phyloP scores from a whole-genome alignment of 23 tunicate species.

The Halocynthia roretzi region DNA sequence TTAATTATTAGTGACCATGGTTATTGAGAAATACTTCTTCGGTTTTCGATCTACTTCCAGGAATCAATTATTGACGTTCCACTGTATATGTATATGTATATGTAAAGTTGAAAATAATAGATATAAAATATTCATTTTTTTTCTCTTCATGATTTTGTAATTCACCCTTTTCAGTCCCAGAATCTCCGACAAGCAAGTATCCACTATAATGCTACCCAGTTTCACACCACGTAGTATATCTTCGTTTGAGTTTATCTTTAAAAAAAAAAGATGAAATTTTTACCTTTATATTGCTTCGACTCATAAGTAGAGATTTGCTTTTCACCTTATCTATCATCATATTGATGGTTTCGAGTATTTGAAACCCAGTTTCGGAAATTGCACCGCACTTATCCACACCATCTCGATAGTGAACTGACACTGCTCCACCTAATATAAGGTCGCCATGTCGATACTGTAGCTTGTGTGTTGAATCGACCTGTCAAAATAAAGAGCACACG shows the following conservation, averaged over 20 bases:
- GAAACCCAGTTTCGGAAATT: constrained; percentile 18
- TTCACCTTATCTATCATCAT: constrained; percentile 39
- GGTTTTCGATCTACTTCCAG: too few relatives aligned
- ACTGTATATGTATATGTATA: too few relatives aligned
- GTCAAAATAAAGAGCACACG: too few relatives aligned
- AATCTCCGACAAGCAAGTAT: constrained; percentile 43
- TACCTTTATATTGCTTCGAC: too few relatives aligned
- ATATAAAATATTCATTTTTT: too few relatives aligned
- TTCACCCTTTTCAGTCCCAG: constrained; percentile 45
- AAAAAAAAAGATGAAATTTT: neutral
- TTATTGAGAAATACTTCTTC: too few relatives aligned
- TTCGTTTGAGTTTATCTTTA: constrained; percentile 27
- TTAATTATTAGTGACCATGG: too few relatives aligned
- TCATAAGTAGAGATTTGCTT: too few relatives aligned
- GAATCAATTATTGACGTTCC: too few relatives aligned
- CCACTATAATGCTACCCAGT: constrained; percentile 43
- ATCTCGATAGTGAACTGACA: constrained; percentile 14
- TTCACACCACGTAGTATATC: constrained; percentile 46
- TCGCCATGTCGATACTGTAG: constrained; percentile 46
- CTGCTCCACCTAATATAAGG: constrained; percentile 26
- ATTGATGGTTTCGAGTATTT: constrained; percentile 32
- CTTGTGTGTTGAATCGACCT: constrained; percentile 5
- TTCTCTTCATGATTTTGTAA: too few relatives aligned
- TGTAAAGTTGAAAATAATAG: too few relatives aligned
- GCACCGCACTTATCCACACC: constrained; percentile 10